Percentiles rank a stretch among this genome's conserved stretches.
Conservation (phyloP, 1,140 invertebrate genomes). For the Melanaphis sacchari region DNA sequence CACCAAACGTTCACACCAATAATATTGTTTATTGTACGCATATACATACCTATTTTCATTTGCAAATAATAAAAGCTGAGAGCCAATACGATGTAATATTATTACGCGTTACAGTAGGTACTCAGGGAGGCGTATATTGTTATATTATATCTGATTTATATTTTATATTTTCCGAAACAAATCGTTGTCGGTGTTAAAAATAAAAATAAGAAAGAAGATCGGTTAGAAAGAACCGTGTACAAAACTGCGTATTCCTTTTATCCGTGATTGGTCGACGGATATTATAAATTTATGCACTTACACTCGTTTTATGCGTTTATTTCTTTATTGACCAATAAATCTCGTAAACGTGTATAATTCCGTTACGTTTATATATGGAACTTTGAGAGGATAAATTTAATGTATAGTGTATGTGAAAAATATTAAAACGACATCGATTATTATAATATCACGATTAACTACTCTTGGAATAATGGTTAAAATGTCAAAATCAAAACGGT, state of each 20-base stretch:
- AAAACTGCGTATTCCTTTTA: background rate
- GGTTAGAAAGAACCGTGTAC: background rate
- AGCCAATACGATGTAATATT: background rate
- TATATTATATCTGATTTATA: background rate
- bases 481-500: background rate
- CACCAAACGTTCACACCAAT: background rate
- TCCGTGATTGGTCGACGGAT: constrained; percentile 19
- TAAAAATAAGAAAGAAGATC: background rate
- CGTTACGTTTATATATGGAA: background rate
- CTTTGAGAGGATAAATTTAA: background rate
- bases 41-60: background rate
- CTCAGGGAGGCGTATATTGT: background rate
- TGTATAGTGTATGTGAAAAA: background rate
- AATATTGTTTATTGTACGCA: background rate
- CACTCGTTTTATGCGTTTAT: constrained; percentile 34
- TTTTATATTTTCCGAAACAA: background rate
- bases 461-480: background rate
- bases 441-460: background rate
- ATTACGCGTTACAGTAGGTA: background rate
- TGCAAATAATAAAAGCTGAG: background rate
- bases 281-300: constrained; percentile 18
- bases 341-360: background rate
- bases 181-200: background rate
- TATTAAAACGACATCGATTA: background rate
- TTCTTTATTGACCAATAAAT: constrained; percentile 44